Percentiles rank a stretch among this genome's conserved stretches.
These are phyloP conservation scores for Dasysyrphus tricinctus DNA, from an alignment of 2,888 invertebrate genomes.

Conservation along the genomic window DNA sequence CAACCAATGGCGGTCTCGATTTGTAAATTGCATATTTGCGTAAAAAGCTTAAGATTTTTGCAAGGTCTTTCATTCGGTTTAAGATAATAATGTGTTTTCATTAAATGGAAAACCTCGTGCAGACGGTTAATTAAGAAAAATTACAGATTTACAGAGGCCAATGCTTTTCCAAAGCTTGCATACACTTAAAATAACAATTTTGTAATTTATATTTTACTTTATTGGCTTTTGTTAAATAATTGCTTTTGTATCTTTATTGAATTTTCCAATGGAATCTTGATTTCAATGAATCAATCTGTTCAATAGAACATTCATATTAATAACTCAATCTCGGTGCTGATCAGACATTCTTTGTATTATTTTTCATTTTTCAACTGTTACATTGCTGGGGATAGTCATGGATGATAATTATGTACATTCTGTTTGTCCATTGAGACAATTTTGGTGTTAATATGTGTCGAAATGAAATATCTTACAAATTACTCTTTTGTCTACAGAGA, in stretches of 20 bases:
- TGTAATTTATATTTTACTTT: constrained; percentile 30
- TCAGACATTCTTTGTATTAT: not conserved
- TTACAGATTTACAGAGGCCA: constrained; percentile 60
- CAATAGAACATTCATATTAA: constrained; percentile 53
- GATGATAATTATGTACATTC: constrained; percentile 9
- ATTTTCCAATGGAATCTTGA: constrained; percentile 41
- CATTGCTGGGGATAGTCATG: constrained; percentile 11
- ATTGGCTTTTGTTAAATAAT: constrained; percentile 33
- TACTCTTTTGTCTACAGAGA: not conserved
- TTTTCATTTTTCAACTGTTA: not conserved
- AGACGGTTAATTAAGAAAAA: constrained; percentile 63
- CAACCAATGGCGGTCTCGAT: not conserved
- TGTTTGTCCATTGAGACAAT: constrained; percentile 42
- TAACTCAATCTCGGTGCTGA: constrained; percentile 43
- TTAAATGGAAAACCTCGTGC: constrained; percentile 13
- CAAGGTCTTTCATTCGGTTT: constrained; percentile 54
- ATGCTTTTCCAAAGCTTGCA: constrained; percentile 38
- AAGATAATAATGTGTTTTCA: constrained; percentile 10
- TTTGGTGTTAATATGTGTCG: constrained; percentile 36
- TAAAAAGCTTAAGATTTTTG: constrained; percentile 18
- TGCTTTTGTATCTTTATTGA: constrained; percentile 13
- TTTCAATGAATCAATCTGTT: constrained; percentile 31
- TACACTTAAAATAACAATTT: constrained; percentile 28
- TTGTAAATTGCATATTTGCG: constrained; percentile 48
- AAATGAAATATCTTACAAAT: constrained; percentile 32